Percentiles rank a stretch among this genome's conserved stretches.
phyloP scores from a whole-genome alignment of 92 coral and sea anemone genomes.

The Umimayanthus kanabou region DNA sequence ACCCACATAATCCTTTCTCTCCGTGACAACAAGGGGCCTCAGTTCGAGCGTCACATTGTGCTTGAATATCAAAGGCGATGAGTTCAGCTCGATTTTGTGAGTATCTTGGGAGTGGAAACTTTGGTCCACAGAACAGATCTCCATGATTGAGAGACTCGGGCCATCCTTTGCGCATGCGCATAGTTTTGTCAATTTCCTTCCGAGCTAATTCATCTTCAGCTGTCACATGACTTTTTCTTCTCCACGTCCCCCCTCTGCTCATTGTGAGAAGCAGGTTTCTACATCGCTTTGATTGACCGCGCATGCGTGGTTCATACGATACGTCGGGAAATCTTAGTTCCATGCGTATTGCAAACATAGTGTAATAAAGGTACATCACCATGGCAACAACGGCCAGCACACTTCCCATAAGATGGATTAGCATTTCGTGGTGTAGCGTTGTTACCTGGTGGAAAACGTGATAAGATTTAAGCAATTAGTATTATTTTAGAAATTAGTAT shows the following conservation, averaged over 20 bases:
- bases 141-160: conserved; percentile 77
- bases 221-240: conserved; percentile 50
- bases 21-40: conserved; percentile 76
- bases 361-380: conserved; percentile 28
- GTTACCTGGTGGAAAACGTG: background rate
- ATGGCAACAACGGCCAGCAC: conserved; percentile 17
- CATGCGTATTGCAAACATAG: conserved; percentile 16
- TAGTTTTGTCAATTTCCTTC: conserved; percentile 56
- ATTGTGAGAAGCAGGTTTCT: conserved; percentile 58
- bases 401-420: background rate
- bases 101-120: conserved; percentile 78
- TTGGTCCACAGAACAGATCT: conserved; percentile 74
- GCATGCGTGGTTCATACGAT: conserved; percentile 41
- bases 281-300: conserved; percentile 55
- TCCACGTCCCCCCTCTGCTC: conserved; percentile 71
- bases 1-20: conserved; percentile 78
- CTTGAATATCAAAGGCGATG: conserved; percentile 70
- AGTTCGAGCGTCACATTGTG: conserved; percentile 76
- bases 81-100: conserved; percentile 47
- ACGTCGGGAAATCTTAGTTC: background rate
- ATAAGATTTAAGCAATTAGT: background rate
- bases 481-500: background rate
- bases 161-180: conserved; percentile 87
- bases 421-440: background rate
- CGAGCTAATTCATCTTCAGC: conserved; percentile 57